phyloP scores from a whole-genome alignment of 2,113 vertebrate species.

The Hyaena hyaena region DNA sequence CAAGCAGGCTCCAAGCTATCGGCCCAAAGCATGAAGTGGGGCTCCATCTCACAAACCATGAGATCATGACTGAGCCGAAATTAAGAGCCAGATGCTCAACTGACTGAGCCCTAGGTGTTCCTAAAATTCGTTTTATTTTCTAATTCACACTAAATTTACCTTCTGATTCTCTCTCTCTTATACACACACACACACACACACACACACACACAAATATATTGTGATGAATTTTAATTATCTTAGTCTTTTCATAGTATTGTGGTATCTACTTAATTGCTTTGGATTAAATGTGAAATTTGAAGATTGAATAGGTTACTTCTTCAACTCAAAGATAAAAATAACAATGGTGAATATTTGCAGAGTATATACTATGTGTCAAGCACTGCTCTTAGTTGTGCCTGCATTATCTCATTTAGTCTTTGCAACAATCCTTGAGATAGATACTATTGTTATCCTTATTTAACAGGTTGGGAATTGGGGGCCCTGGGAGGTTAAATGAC shows the following conservation, averaged over 20 bases:
- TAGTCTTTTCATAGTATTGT: background rate
- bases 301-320: background rate
- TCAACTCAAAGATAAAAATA: background rate
- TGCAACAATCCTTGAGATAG: background rate
- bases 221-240: background rate
- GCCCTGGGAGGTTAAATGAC: background rate
- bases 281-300: background rate
- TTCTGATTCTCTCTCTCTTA: background rate
- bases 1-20: no score
- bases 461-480: background rate
- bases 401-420: background rate
- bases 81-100: no score
- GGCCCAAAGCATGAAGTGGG: no score
- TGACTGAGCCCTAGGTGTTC: background rate
- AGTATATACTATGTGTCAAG: background rate
- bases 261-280: background rate
- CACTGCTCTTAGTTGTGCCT: background rate
- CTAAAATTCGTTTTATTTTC: background rate
- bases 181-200: accelerated
- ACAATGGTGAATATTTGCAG: background rate
- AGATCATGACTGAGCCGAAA: no score
- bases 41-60: no score
- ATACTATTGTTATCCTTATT: background rate
- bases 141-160: background rate
- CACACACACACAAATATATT: background rate